These are phyloP conservation scores for Tonatia bakeri DNA, from an alignment of 2,113 vertebrate genomes.

Conservation along the genomic window DNA sequence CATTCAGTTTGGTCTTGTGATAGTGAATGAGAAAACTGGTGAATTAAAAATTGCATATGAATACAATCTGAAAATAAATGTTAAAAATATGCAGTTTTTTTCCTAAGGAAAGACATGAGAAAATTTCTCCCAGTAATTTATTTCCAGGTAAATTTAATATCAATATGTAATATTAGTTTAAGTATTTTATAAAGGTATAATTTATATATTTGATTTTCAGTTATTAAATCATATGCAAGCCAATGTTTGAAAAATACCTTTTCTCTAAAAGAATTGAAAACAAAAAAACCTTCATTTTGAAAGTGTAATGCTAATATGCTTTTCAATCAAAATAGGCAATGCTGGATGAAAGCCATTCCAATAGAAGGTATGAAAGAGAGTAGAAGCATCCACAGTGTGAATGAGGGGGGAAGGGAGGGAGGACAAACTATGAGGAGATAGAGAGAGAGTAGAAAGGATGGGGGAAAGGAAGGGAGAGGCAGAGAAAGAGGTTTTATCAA, in stretches of 20 bases:
- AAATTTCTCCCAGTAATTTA: constrained; percentile 61
- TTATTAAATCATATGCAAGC: neutral
- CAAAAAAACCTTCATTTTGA: neutral
- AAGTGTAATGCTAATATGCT: neutral
- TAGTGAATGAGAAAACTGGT: constrained; percentile 53
- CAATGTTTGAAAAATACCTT: neutral
- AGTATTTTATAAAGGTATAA: neutral
- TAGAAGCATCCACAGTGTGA: neutral
- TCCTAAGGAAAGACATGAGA: neutral
- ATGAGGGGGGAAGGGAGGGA: neutral
- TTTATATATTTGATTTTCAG: neutral
- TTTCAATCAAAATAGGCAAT: neutral
- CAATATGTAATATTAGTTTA: neutral
- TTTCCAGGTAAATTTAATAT: constrained; percentile 57
- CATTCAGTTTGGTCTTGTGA: constrained; percentile 58
- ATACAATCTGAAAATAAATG: constrained; percentile 66
- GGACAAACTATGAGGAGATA: neutral
- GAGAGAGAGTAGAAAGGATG: neutral
- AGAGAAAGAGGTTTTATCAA: neutral
- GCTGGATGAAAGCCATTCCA: neutral
- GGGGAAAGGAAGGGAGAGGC: too few relatives aligned
- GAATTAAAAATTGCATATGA: neutral
- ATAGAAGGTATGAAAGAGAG: neutral
- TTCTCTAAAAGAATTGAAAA: neutral
- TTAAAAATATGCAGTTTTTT: constrained; percentile 11